Percentiles rank a stretch among this genome's conserved stretches.
Conservation (phyloP, 2,797 vertebrate species). For the Bradypodion pumilum region DNA sequence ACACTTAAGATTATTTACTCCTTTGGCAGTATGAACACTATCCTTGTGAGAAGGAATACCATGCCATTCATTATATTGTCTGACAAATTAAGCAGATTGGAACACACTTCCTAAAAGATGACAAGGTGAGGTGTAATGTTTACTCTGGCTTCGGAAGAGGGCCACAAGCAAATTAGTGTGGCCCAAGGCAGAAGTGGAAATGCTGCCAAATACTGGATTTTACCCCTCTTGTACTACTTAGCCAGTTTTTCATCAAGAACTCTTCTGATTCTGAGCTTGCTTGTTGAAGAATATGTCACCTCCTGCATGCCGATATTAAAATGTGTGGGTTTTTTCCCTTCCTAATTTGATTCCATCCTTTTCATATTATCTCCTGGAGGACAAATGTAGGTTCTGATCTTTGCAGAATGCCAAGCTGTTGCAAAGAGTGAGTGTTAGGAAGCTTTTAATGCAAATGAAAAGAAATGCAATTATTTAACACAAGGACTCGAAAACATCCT, state of each 20-base stretch:
- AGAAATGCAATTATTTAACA: constrained; percentile 62
- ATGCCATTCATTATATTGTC: constrained; percentile 60
- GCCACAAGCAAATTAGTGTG: constrained; percentile 47
- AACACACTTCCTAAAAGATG: constrained; percentile 41
- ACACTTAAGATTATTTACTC: constrained; percentile 57
- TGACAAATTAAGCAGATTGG: constrained; percentile 60
- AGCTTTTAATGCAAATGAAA: constrained; percentile 47
- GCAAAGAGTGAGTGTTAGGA: constrained; percentile 42
- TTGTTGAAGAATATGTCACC: constrained; percentile 8
- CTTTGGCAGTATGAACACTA: constrained; percentile 44
- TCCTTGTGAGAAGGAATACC: constrained; percentile 55
- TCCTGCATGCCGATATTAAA: constrained; percentile 17
- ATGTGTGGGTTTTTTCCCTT: not conserved
- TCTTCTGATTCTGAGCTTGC: constrained; percentile 25
- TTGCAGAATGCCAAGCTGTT: not conserved
- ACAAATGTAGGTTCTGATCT: constrained; percentile 13
- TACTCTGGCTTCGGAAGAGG: constrained; percentile 49
- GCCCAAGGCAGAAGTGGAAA: constrained; percentile 55
- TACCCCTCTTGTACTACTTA: not conserved
- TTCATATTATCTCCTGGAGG: constrained; percentile 41
- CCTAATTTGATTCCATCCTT: constrained; percentile 12
- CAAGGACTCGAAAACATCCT: constrained; percentile 51
- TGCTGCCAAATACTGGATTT: constrained; percentile 55
- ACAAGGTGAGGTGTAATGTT: constrained; percentile 55
- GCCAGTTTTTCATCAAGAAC: constrained; percentile 18